Percentiles rank a stretch among this genome's conserved stretches.
Conservation (phyloP, 2,113 vertebrate species). For the Aviceda subcristata region DNA sequence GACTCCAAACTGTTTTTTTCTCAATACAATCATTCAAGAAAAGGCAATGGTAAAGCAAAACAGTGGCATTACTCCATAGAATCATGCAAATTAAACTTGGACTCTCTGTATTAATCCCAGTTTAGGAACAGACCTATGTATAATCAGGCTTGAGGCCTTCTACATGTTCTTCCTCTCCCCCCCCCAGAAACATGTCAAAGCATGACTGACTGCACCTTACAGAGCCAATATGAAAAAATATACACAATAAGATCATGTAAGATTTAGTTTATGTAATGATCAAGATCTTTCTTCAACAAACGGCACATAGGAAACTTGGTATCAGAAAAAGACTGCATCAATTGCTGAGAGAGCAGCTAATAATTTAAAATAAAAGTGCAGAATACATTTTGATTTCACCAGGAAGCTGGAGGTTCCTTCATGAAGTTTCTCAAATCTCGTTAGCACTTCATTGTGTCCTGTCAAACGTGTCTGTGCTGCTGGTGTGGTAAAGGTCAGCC, state of each 20-base stretch:
- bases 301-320: accelerated
- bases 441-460: background rate
- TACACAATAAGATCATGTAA: accelerated
- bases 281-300: background rate
- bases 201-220: background rate
- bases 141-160: background rate
- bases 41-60: background rate
- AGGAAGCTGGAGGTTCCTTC: background rate
- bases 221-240: background rate
- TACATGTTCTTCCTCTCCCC: background rate
- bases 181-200: background rate
- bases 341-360: background rate
- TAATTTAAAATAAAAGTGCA: background rate
- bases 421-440: background rate
- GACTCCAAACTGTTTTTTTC: too few relatives aligned
- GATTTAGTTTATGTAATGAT: background rate
- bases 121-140: background rate
- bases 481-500: background rate
- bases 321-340: background rate
- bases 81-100: background rate
- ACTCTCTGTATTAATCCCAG: background rate
- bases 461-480: background rate
- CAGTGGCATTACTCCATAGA: background rate
- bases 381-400: background rate
- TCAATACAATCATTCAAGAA: background rate